Conservation (phyloP, 2,888 invertebrate genomes). For the Eugnorisma glareosa region DNA sequence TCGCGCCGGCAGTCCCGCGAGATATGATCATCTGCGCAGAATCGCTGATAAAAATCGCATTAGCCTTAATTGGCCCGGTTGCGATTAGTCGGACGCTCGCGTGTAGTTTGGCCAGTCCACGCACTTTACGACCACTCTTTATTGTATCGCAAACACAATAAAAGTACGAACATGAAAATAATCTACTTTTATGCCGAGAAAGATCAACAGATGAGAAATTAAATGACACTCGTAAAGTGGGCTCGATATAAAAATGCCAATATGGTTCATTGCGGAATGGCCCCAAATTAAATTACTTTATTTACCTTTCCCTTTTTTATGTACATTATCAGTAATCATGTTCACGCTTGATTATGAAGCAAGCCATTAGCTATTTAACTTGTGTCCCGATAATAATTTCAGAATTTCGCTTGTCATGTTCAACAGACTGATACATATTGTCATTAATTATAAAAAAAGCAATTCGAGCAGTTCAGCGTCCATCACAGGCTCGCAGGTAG, state of each 20-base stretch:
- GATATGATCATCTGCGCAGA: slow-evolving; percentile 59
- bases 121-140: slow-evolving; percentile 58
- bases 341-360: slow-evolving; percentile 1
- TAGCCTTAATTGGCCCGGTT: slow-evolving; percentile 71
- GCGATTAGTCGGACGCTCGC: slow-evolving; percentile 62
- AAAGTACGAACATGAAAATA: slow-evolving; percentile 57
- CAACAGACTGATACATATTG: not conserved
- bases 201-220: slow-evolving; percentile 63
- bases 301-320: slow-evolving; percentile 16
- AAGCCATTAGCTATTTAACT: slow-evolving; percentile 3
- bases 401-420: not conserved
- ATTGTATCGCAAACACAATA: slow-evolving; percentile 59
- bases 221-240: slow-evolving; percentile 49
- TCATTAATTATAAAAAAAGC: not conserved
- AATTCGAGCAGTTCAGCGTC: not conserved
- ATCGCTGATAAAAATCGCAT: slow-evolving; percentile 75
- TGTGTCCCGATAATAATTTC: not conserved
- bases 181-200: slow-evolving; percentile 54
- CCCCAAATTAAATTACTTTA: slow-evolving; percentile 34
- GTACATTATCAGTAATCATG: slow-evolving; percentile 21
- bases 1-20: slow-evolving; percentile 51
- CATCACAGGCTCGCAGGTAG: not conserved
- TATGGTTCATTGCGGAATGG: slow-evolving; percentile 11
- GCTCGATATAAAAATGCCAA: slow-evolving; percentile 37
- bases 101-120: slow-evolving; percentile 42